A percentile compares a stretch with the other conserved stretches of the same genome.
Conservation (phyloP, 2,113 vertebrate species). For the Gasterosteus nipponicus region DNA sequence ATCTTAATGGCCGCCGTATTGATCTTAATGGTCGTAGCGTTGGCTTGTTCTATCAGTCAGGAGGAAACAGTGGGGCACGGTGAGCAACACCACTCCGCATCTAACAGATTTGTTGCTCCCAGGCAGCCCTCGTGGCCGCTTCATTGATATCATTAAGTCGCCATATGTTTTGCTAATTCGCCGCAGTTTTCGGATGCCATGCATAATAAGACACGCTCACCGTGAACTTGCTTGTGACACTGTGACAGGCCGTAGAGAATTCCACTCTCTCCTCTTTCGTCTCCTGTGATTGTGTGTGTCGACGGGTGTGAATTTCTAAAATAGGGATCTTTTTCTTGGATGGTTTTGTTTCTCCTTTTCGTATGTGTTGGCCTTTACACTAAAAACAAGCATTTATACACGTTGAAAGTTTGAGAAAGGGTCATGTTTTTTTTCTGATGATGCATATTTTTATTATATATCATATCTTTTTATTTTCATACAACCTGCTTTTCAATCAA, state of each 20-base stretch:
- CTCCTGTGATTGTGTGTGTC: conserved; percentile 33
- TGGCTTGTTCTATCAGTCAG: conserved; percentile 85
- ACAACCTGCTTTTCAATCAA: neutral
- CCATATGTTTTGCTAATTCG: conserved; percentile 81
- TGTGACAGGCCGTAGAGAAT: conserved; percentile 74
- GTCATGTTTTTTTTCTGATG: neutral
- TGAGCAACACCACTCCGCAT: conserved; percentile 72
- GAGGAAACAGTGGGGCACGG: conserved; percentile 78
- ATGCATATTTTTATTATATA: neutral
- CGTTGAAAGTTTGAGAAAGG: neutral
- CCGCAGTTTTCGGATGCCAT: conserved; percentile 70
- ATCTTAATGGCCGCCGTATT: conserved; percentile 90
- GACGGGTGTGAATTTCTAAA: conserved; percentile 5
- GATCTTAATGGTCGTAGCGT: conserved; percentile 87
- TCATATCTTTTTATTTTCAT: neutral
- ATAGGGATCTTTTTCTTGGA: neutral
- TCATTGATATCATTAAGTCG: conserved; percentile 82
- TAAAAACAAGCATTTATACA: neutral
- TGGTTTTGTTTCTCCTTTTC: neutral
- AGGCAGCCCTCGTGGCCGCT: conserved; percentile 74
- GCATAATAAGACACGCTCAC: conserved; percentile 76
- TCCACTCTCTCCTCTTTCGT: conserved; percentile 42
- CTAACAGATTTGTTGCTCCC: conserved; percentile 78
- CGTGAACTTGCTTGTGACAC: conserved; percentile 77
- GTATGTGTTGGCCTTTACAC: neutral